phyloP scores from a whole-genome alignment of 2,888 invertebrate genomes.

The Amiota minor region DNA sequence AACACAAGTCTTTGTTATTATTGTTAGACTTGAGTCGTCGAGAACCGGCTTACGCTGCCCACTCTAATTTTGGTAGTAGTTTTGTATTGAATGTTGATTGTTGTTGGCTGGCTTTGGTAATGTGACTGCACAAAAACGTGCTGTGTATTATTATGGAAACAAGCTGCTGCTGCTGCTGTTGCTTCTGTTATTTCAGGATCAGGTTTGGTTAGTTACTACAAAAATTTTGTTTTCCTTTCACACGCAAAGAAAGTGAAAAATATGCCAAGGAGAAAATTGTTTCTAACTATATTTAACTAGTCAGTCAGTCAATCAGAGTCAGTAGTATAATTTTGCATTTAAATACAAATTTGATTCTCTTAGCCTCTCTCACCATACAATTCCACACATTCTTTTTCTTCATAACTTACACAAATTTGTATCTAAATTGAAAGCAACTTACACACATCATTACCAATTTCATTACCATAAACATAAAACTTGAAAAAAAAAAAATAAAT shows the following conservation, averaged over 20 bases:
- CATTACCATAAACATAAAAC: conserved; percentile 63
- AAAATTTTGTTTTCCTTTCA: not conserved
- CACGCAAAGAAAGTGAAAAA: conserved; percentile 19
- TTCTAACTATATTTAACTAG: not conserved
- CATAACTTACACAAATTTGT: conserved; percentile 41
- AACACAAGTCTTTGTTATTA: not conserved
- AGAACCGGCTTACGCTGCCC: conserved; percentile 19
- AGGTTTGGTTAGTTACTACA: not conserved
- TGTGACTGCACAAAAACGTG: not conserved
- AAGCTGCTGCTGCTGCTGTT: conserved; percentile 20
- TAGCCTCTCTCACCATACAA: too few species aligned
- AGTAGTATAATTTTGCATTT: too few species aligned
- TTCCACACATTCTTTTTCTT: not conserved
- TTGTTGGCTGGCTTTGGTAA: too few species aligned
- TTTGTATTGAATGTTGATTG: not conserved
- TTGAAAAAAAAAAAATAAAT: not conserved
- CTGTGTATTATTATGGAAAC: conserved; percentile 15
- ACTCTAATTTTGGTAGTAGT: not conserved
- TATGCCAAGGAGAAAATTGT: conserved; percentile 7
- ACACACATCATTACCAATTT: conserved; percentile 56
- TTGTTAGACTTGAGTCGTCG: too few species aligned
- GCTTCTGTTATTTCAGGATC: not conserved
- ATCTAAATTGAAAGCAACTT: conserved; percentile 14
- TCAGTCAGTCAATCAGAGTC: not conserved
- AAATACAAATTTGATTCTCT: too few species aligned